These are phyloP conservation scores for Probaryconus sp. DNA, from an alignment of 1,140 invertebrate species.

Conservation along the genomic window DNA sequence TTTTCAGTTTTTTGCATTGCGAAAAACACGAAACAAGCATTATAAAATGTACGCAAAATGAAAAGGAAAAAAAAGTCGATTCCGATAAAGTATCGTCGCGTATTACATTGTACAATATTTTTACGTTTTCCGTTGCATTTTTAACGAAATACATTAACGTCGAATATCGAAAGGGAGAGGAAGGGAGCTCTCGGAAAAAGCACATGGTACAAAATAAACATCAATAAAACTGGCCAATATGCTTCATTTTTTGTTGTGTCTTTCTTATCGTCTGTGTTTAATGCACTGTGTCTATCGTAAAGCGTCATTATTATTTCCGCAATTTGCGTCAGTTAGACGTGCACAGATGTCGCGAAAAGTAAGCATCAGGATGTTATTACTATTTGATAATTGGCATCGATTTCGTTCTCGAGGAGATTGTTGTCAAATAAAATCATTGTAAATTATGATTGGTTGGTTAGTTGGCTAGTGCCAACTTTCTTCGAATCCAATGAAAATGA, in stretches of 20 bases:
- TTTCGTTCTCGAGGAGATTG: slow-evolving; percentile 24
- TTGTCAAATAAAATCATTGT: slow-evolving; percentile 42
- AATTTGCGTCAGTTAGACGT: slow-evolving; percentile 3
- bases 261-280: slow-evolving; percentile 1
- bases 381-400: slow-evolving; percentile 40
- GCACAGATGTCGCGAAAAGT: background rate
- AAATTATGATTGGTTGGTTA: slow-evolving; percentile 46
- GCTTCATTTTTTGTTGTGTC: background rate
- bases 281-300: no score
- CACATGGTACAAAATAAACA: slow-evolving; percentile 1
- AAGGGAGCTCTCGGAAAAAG: slow-evolving; percentile 1
- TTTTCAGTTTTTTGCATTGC: no score
- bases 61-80: no score
- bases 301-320: slow-evolving; percentile 16
- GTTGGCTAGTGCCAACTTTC: slow-evolving; percentile 26
- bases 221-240: background rate
- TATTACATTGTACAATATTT: no score
- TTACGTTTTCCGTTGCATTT: no score
- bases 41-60: no score
- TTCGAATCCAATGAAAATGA: slow-evolving; percentile 21
- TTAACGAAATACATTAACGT: no score
- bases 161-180: no score
- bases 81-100: no score
- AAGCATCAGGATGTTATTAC: slow-evolving; percentile 20
- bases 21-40: no score